Percentiles rank a stretch among this genome's conserved stretches.
phyloP scores from a whole-genome alignment of 2,113 vertebrate species.

The Aix galericulata region DNA sequence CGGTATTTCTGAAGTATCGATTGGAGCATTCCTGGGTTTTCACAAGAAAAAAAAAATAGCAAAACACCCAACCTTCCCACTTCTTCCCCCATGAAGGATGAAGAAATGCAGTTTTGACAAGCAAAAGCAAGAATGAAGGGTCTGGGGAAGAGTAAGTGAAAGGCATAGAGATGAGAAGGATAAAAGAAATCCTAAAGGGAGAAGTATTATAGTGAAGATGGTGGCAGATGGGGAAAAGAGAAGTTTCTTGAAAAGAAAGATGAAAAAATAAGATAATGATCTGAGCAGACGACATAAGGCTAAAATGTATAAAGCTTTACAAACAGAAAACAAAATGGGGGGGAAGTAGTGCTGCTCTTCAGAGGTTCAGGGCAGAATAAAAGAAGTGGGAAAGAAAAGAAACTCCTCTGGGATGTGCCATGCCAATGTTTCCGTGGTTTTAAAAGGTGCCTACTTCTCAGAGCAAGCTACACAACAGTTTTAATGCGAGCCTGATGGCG shows the following conservation, averaged over 20 bases:
- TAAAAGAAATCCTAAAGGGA: constrained; percentile 51
- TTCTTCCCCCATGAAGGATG: constrained; percentile 21
- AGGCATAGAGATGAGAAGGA: constrained; percentile 39
- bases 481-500: background rate
- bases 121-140: constrained; percentile 14
- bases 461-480: background rate
- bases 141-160: constrained; percentile 53
- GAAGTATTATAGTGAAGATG: constrained; percentile 1
- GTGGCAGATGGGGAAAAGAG: background rate
- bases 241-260: constrained; percentile 53
- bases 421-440: background rate
- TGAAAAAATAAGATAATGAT: constrained; percentile 45
- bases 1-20: background rate
- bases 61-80: constrained; percentile 39
- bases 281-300: background rate
- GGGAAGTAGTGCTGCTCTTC: background rate
- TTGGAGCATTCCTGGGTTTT: constrained; percentile 19
- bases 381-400: constrained; percentile 3
- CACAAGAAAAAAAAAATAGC: constrained; percentile 23
- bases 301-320: constrained; percentile 26
- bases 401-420: background rate
- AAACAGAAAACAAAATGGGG: constrained; percentile 24
- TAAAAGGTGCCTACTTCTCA: background rate
- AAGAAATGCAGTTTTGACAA: constrained; percentile 51
- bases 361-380: background rate